phyloP scores from a whole-genome alignment of 2,797 vertebrate genomes.

The Enteromius mattozi region DNA sequence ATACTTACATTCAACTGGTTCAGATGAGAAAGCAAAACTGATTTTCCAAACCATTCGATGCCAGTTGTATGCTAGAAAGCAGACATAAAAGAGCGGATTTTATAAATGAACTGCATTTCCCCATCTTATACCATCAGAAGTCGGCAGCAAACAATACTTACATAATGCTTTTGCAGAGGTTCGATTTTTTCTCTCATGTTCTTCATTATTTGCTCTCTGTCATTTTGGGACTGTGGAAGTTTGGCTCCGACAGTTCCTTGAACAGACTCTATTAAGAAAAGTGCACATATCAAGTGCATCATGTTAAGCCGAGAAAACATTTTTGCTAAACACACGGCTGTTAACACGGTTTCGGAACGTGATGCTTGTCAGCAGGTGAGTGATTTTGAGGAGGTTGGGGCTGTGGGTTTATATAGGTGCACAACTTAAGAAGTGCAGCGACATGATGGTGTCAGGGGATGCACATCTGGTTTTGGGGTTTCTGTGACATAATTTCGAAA shows the following conservation, averaged over 20 bases:
- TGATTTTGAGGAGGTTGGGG: constrained; percentile 28
- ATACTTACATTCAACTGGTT: not conserved
- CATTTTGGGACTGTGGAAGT: not conserved
- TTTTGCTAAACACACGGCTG: not conserved
- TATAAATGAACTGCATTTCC: not conserved
- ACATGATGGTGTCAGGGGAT: constrained; percentile 44
- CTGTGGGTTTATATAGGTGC: constrained; percentile 31
- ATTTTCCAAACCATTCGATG: constrained; percentile 19
- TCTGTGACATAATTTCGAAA: constrained; percentile 56
- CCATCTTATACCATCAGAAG: not conserved
- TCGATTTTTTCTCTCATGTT: not conserved
- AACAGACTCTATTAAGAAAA: not conserved
- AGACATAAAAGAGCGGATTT: not conserved
- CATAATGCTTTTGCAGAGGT: constrained; percentile 13
- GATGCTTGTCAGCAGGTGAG: not conserved
- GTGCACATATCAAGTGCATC: not conserved
- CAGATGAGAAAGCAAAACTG: not conserved
- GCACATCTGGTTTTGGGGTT: constrained; percentile 62
- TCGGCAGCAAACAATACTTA: constrained; percentile 42
- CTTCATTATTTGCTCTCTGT: not conserved
- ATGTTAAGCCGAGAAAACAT: not conserved
- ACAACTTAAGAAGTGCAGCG: constrained; percentile 47
- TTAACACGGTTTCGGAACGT: not conserved
- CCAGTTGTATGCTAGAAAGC: constrained; percentile 29
- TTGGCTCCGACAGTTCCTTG: not conserved